Percentiles rank a stretch among this genome's conserved stretches.
Conservation (phyloP, 2,888 invertebrate species). For the Deilephila elpenor region DNA sequence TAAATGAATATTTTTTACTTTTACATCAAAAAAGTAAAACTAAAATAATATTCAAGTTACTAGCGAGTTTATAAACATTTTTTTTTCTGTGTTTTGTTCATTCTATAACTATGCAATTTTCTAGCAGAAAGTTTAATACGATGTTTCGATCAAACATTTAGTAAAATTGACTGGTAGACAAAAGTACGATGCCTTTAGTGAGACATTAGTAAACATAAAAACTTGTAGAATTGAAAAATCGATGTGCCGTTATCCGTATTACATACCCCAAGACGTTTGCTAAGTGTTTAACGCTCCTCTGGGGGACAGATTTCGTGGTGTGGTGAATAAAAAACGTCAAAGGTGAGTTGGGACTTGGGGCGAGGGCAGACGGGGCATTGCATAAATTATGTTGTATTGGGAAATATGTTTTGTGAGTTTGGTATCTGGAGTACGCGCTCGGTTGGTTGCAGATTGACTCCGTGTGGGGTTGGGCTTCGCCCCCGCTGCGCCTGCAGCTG, state of each 20-base stretch:
- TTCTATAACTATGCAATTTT: background rate
- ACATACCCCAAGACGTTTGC: slow-evolving; percentile 61
- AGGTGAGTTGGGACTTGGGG: slow-evolving; percentile 70
- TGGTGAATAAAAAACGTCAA: slow-evolving; percentile 71
- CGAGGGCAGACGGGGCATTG: slow-evolving; percentile 65
- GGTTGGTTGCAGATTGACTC: slow-evolving; percentile 92
- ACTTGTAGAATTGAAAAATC: slow-evolving; percentile 69
- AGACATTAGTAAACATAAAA: slow-evolving; percentile 77
- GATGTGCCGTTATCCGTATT: slow-evolving; percentile 67
- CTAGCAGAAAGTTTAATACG: background rate
- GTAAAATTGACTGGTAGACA: slow-evolving; percentile 66
- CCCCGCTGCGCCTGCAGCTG: slow-evolving; percentile 92
- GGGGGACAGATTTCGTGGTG: slow-evolving; percentile 61
- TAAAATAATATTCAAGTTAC: background rate
- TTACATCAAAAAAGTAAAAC: background rate
- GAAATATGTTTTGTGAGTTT: slow-evolving; percentile 55
- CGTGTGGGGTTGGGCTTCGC: slow-evolving; percentile 98
- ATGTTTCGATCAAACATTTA: slow-evolving; percentile 22
- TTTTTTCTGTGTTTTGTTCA: background rate
- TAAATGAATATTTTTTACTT: background rate
- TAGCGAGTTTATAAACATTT: background rate
- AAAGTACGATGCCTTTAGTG: slow-evolving; percentile 66
- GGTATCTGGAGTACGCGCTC: slow-evolving; percentile 54
- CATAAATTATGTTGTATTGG: slow-evolving; percentile 68
- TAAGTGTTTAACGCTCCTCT: slow-evolving; percentile 61